Evolutionary conservation across 2,888 invertebrate species (phyloP).

Genomic region (Ectemnius cavifrons): DNA sequence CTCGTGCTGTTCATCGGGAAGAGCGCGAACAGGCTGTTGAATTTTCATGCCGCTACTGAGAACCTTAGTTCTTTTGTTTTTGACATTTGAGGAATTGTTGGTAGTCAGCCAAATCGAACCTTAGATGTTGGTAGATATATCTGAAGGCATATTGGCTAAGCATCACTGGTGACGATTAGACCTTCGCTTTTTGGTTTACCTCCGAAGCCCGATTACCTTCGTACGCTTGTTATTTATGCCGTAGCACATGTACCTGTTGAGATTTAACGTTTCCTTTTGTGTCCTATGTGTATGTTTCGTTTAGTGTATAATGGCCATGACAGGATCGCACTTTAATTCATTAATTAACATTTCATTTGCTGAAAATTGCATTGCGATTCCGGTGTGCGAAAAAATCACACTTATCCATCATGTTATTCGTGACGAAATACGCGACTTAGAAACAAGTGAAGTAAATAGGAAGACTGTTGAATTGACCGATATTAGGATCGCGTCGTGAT

Average conservation of each 20-base stretch:
- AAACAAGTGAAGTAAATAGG: neutral
- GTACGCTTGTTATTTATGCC: constrained; percentile 21
- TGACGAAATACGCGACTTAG: neutral
- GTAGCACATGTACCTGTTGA: constrained; percentile 51
- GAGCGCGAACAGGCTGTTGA: constrained; percentile 50
- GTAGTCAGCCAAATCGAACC: constrained; percentile 15
- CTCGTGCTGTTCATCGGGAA: constrained; percentile 56
- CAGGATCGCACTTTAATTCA: neutral
- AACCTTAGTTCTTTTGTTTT: constrained; percentile 35
- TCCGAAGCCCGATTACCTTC: neutral
- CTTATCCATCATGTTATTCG: neutral
- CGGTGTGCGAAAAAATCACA: neutral
- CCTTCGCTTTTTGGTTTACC: neutral
- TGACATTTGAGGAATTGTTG: constrained; percentile 25
- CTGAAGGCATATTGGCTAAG: neutral
- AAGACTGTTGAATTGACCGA: constrained; percentile 4
- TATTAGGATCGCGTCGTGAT: no score
- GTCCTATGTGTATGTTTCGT: constrained; percentile 40
- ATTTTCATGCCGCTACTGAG: constrained; percentile 38
- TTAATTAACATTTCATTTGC: neutral
- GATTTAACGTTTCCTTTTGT: constrained; percentile 60
- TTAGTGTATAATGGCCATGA: neutral
- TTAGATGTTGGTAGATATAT: no score
- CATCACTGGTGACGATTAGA: constrained; percentile 5
- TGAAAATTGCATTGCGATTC: neutral